These are phyloP conservation scores for Drosophila melanosoma DNA, from an alignment of 2,888 invertebrate species.

Conservation along the genomic window DNA sequence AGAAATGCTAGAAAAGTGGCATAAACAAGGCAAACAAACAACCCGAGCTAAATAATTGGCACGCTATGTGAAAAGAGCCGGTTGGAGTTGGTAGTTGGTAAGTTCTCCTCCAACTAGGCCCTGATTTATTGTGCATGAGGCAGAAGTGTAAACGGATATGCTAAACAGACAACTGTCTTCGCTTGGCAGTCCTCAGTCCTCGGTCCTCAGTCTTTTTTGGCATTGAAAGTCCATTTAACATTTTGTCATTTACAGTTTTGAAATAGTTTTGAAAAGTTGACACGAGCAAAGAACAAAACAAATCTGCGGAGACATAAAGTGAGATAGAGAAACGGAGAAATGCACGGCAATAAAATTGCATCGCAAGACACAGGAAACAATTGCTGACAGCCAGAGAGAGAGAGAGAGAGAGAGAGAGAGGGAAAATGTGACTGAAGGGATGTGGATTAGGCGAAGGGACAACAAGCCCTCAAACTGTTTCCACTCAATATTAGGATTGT, in stretches of 20 bases:
- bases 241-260: constrained; percentile 84
- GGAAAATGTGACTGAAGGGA: constrained; percentile 5
- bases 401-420: neutral
- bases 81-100: neutral
- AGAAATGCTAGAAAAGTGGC: constrained; percentile 81
- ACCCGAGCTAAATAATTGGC: constrained; percentile 44
- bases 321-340: constrained; percentile 19
- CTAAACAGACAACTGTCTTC: constrained; percentile 48
- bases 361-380: constrained; percentile 69
- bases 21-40: constrained; percentile 81
- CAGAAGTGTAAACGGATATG: constrained; percentile 78
- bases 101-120: constrained; percentile 66
- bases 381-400: constrained; percentile 62
- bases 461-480: constrained; percentile 30
- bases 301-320: constrained; percentile 49
- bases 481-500: constrained; percentile 76
- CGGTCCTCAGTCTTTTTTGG: constrained; percentile 53
- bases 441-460: constrained; percentile 7
- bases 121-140: constrained; percentile 74
- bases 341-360: constrained; percentile 65
- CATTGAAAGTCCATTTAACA: constrained; percentile 83
- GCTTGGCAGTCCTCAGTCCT: neutral
- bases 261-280: constrained; percentile 83
- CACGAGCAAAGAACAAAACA: constrained; percentile 63
- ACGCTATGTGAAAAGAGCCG: neutral